These are phyloP conservation scores for Taeniopygia guttata DNA, from an alignment of 2,797 vertebrate genomes.

Conservation along the genomic window DNA sequence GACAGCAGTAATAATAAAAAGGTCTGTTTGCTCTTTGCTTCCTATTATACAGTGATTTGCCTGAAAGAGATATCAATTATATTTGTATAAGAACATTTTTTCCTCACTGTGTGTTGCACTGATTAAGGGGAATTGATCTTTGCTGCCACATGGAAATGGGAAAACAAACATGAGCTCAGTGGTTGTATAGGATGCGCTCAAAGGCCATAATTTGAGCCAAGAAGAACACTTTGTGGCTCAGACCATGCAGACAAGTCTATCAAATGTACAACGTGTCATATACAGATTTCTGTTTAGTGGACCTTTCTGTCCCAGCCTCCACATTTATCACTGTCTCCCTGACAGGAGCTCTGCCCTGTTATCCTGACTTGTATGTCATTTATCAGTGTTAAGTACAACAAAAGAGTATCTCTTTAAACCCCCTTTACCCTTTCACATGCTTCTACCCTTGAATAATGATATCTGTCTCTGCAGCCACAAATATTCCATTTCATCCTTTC, in stretches of 20 bases:
- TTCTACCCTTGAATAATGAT: constrained; percentile 69
- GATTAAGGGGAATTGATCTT: constrained; percentile 54
- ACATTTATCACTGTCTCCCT: constrained; percentile 74
- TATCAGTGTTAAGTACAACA: constrained; percentile 75
- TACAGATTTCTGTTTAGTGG: constrained; percentile 64
- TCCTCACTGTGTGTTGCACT: neutral
- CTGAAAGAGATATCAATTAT: constrained; percentile 31
- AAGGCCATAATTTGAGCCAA: constrained; percentile 15
- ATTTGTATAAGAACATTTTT: constrained; percentile 5
- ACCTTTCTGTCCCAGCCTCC: constrained; percentile 61
- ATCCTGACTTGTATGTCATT: constrained; percentile 75
- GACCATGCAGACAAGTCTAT: constrained; percentile 55
- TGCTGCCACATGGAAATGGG: neutral
- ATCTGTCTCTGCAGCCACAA: constrained; percentile 59
- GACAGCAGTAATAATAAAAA: neutral
- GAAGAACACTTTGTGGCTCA: neutral
- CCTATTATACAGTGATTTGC: neutral
- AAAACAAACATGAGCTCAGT: constrained; percentile 6
- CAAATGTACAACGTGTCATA: constrained; percentile 64
- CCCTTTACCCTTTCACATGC: constrained; percentile 68
- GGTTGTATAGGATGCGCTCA: neutral
- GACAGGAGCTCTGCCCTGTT: constrained; percentile 71
- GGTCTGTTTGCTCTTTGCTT: constrained; percentile 23
- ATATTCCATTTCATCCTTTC: constrained; percentile 51
- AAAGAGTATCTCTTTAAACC: constrained; percentile 71